phyloP scores from a whole-genome alignment of 2,113 vertebrate species.

The Vicugna pacos region DNA sequence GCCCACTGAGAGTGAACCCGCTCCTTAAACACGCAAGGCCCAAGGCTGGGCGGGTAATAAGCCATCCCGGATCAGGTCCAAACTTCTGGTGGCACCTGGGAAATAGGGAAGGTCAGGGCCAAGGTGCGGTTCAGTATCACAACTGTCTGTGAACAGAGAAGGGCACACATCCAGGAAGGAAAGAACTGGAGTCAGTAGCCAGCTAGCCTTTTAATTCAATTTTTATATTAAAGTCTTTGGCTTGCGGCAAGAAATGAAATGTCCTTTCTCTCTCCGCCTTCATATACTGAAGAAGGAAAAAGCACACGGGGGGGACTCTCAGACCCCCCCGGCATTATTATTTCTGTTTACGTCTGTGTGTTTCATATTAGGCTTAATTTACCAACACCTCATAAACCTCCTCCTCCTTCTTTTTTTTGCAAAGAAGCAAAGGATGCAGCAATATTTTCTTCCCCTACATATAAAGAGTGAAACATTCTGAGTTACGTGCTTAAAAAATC shows the following conservation, averaged over 20 bases:
- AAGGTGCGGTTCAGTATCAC: background rate
- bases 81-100: background rate
- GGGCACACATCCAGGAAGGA: background rate
- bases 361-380: slow-evolving; percentile 27
- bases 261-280: background rate
- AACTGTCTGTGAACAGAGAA: background rate
- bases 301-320: background rate
- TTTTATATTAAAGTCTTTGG: slow-evolving; percentile 12
- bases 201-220: background rate
- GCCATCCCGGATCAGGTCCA: background rate
- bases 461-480: slow-evolving; percentile 42
- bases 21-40: background rate
- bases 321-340: background rate
- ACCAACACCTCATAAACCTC: slow-evolving; percentile 2
- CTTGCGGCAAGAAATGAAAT: background rate
- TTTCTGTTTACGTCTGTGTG: background rate
- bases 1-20: background rate
- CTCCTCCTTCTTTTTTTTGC: background rate
- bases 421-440: slow-evolving; percentile 9
- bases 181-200: background rate
- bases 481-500: slow-evolving; percentile 47
- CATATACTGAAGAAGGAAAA: background rate
- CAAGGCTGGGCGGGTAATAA: background rate
- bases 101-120: background rate
- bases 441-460: background rate